Conservation (phyloP, 2,797 vertebrate species). For the Molossus alvarezi region DNA sequence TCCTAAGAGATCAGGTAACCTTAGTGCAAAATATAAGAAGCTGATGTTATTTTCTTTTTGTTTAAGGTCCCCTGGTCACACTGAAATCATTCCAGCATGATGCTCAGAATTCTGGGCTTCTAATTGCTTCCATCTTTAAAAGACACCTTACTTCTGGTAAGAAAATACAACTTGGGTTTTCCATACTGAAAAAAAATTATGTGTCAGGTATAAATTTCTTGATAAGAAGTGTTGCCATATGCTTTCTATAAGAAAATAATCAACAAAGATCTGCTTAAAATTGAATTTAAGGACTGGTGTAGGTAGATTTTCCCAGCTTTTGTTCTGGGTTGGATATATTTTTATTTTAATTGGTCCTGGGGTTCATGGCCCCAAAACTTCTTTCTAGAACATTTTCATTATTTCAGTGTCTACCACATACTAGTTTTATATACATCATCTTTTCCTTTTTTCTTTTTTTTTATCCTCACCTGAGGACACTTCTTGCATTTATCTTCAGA, state of each 20-base stretch:
- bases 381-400: constrained; percentile 16
- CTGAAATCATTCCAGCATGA: constrained; percentile 2
- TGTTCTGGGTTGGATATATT: neutral
- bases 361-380: neutral
- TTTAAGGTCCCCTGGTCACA: constrained; percentile 71
- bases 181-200: constrained; percentile 17
- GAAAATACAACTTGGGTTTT: constrained; percentile 10
- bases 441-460: constrained; percentile 59
- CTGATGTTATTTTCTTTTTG: constrained; percentile 48
- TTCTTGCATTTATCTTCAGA: no score
- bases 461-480: no score
- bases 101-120: constrained; percentile 29
- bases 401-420: neutral
- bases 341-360: constrained; percentile 12
- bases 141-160: constrained; percentile 76
- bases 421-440: neutral
- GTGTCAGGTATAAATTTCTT: neutral
- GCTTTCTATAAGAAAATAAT: constrained; percentile 26
- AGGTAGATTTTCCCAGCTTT: neutral
- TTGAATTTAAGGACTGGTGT: neutral
- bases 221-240: neutral
- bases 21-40: neutral
- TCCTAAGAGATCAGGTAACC: neutral
- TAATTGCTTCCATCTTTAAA: constrained; percentile 54
- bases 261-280: neutral